Percentiles rank a stretch among this genome's conserved stretches.
phyloP scores from a whole-genome alignment of 2,113 vertebrate species.

The Vidua macroura region DNA sequence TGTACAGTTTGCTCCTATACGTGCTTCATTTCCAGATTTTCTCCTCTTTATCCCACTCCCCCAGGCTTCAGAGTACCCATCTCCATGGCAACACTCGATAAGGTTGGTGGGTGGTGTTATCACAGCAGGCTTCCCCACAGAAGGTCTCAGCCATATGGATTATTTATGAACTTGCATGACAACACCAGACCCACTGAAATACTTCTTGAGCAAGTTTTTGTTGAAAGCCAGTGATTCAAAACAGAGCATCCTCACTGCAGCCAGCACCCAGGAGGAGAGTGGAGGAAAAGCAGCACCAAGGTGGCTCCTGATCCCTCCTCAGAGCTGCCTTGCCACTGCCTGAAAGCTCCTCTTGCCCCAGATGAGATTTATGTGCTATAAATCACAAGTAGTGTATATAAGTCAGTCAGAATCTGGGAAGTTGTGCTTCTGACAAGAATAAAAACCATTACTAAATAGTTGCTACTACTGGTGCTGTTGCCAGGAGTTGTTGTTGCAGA shows the following conservation, averaged over 20 bases:
- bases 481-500: background rate
- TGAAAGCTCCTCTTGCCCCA: background rate
- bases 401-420: background rate
- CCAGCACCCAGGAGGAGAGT: background rate
- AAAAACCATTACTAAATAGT: background rate
- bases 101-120: slow-evolving; percentile 69
- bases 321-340: background rate
- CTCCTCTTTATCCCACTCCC: slow-evolving; percentile 49
- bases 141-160: slow-evolving; percentile 66
- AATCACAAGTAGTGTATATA: background rate
- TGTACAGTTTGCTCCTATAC: background rate
- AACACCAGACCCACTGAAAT: slow-evolving; percentile 53
- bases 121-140: slow-evolving; percentile 66
- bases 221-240: background rate
- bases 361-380: background rate
- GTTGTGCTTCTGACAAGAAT: background rate
- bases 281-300: background rate
- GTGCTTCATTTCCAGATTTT: slow-evolving; percentile 47
- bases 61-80: slow-evolving; percentile 57
- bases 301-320: background rate
- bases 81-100: slow-evolving; percentile 67
- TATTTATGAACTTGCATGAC: slow-evolving; percentile 68
- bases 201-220: slow-evolving; percentile 43
- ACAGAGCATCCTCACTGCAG: background rate
- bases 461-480: background rate